Evolutionary conservation across 2,113 vertebrate species (phyloP).

Genomic region (Pyxicephalus adspersus): DNA sequence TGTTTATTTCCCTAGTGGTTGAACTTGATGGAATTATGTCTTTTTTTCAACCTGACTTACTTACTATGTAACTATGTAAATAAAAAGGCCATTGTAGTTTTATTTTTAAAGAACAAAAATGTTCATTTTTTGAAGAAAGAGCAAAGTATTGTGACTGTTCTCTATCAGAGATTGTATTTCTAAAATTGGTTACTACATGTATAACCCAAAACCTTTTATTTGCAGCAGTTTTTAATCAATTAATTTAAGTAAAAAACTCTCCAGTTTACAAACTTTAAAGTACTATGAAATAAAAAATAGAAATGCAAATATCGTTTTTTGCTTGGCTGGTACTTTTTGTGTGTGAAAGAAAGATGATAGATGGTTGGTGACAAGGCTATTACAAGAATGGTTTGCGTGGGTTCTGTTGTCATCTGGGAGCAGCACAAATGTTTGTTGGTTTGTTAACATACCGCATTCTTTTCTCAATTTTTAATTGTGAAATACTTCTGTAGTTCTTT

Average conservation of each 20-base stretch:
- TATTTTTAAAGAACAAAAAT: too few species aligned
- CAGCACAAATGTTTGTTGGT: not conserved
- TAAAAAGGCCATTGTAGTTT: too few species aligned
- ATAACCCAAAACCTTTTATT: not conserved
- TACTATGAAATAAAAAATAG: not conserved
- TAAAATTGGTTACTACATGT: too few species aligned
- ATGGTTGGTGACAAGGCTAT: conserved; percentile 8
- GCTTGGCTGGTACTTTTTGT: not conserved
- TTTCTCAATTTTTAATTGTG: conserved; percentile 30
- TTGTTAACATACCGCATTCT: conserved; percentile 23
- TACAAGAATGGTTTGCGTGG: not conserved
- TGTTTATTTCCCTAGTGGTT: too few species aligned
- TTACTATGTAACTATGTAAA: too few species aligned
- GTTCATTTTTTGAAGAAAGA: too few species aligned
- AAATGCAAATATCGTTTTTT: not conserved
- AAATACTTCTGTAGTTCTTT: conserved; percentile 1
- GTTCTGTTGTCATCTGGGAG: conserved; percentile 4
- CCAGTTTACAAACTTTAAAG: not conserved
- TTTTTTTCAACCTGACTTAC: too few species aligned
- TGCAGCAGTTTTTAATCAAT: not conserved
- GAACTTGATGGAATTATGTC: too few species aligned
- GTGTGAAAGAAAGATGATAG: not conserved
- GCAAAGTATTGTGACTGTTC: too few species aligned
- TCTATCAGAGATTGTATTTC: too few species aligned
- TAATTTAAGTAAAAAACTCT: not conserved